Evolutionary conservation across 2,888 invertebrate genomes (phyloP), one percentile per base, ranked within the genome.

Genomic region (Hemicrepidius hirtus): DNA sequence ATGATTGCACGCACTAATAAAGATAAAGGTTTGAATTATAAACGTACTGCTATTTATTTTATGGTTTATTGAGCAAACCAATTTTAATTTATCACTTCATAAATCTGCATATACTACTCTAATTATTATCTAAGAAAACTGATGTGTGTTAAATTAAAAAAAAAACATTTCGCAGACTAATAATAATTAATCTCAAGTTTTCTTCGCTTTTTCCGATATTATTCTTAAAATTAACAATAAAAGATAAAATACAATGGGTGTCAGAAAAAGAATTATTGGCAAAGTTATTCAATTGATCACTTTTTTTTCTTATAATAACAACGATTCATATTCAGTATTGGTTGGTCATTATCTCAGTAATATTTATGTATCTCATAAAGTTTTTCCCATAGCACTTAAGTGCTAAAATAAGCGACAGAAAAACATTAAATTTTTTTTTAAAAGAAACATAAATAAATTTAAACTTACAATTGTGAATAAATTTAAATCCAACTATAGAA

Each of bases 31-130:
- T 49, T 37, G 57, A 12, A 37, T n/a, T 37, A 37, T 57, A 57
- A 57, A 57, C n/a, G 57, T 57, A 18, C 3, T 5, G 57, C 20
- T 16, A 21, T 57, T 37, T 37, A 57, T 37, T 57, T 57, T 57
- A 57, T 20, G 57, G 57, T 57, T 57, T 57, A 57, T 57, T 37
- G 37, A 57, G 57, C 57, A 20, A 37, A 40, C 37, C 37, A 57
- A 57, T 57, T 55, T 40, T 57, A 57, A 37, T 57, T 37, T 57
- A 37, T 40, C 1, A 18, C 57, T 13, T 18, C 20, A 20, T 57
- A 57, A 53, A 57, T 57, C 24, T 21, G n/a, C 50, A 21, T 21
- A n/a, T n/a, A n/a, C 21, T 28, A n/a, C 24, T 44, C 50, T 50
- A 50, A 50, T 50, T 50, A 50, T 50, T 50, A 50, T 50, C n/a